Base-by-base conservation (phyloP, 1,140 invertebrate genomes). In the Halesus radiatus region DNA sequence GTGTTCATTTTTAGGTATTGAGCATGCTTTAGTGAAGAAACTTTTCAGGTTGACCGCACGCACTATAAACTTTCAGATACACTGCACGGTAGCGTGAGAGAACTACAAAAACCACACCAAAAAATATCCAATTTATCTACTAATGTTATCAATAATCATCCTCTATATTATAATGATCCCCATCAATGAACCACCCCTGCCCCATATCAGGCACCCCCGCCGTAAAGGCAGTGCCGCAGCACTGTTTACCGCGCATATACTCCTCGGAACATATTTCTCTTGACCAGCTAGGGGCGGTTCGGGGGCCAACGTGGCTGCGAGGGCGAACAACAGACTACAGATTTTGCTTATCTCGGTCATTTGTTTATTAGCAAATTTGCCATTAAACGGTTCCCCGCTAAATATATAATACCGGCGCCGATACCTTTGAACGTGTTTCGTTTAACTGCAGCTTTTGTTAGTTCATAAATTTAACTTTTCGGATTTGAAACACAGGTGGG, bases 311-410 rank as follows among this genome's bases (percentile, higher is more conserved):
- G 26, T 3, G 13, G 23, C 62, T 18, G 26, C 15, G 7, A 26
- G 18, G 66, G 64, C 18, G n/a, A 3, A 50, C 68, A 13, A 26
- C 32, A 4, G 22, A 52, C 29, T 50, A 72, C 32, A 52, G 68
- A 72, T 52, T n/a, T 72, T 23, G 68, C 32, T 52, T 72, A 45
- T 72, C 32, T 72, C 32, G 45, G 68, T 3, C 68, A 72, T 72
- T 72, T 72, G 68, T 72, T 72, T 72, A 72, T 72, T 72, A 72
- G 68, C 68, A 72, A 72, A 72, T 72, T 72, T 72, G n/a, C 68
- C n/a, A 50, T 52, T 72, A 72, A 72, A 72, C 37, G 45, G 32
- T 72, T 72, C 5, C 29, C 62, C 29, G 7, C 62, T 26, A 26
- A 22, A 32, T 29, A 32, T 29, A 60, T 45, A 45, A 45, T 13